Base-by-base conservation (phyloP, 2,888 invertebrate species). In the Hybos culiciformis region DNA sequence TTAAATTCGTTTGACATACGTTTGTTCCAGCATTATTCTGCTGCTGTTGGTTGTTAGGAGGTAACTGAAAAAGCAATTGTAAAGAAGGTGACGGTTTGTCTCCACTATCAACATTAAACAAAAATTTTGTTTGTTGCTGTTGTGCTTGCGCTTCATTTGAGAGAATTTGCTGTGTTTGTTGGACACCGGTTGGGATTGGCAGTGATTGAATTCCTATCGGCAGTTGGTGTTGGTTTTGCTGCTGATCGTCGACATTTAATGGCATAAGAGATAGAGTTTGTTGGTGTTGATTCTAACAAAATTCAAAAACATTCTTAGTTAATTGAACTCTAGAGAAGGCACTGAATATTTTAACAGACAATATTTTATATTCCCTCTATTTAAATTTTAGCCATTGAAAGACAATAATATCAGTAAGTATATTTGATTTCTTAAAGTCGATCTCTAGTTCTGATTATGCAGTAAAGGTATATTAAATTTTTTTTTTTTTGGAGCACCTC, bases 31-130 rank as follows among this genome's bases (percentile, higher is more conserved):
- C n/a, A n/a, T n/a, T n/a, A n/a, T n/a, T n/a, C 14, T 29, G 36
- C 14, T 36, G 36, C 21, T 51, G 49, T 39, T 53, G 53, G 39
- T 46, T 60, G 54, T 41, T 52, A 15, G 53, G 45, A 41, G 67
- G 67, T 46, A 67, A 45, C 54, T 67, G 67, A 48, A 65, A 67
- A 12, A 67, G 50, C 41, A 67, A 52, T 51, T 67, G 67, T 44
- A 67, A 51, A 8, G 67, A 64, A 37, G 62, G 61, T 5, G 66
- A 57, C 37, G 60, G 59, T 44, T 67, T 66, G 33, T 66, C 67
- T 7, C 58, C 54, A 7, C 54, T 56, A 43, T 66, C 67, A 21
- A 67, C 62, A 50, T 67, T 66, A 41, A 66, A 66, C 23, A 66
- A 62, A 53, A 61, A 67, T 46, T 66, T 66, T 18, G 63, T 56